phyloP scores from a whole-genome alignment of 2,797 vertebrate genomes.

The Epinephelus malabaricus region DNA sequence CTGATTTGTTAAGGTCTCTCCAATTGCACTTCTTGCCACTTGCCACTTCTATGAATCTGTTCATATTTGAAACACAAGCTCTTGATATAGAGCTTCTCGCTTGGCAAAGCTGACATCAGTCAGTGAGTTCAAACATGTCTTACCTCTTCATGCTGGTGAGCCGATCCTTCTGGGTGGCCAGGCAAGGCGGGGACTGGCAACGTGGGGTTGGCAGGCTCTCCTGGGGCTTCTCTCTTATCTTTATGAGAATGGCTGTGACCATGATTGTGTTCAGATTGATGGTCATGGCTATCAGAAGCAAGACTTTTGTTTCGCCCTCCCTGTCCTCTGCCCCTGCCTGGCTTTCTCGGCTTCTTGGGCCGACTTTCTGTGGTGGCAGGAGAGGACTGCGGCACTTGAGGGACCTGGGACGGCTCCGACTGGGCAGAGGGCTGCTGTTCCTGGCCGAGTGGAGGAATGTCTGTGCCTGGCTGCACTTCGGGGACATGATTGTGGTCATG shows the following conservation, averaged over 20 bases:
- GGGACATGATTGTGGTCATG: constrained; percentile 59
- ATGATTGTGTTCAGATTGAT: background rate
- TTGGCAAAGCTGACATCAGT: background rate
- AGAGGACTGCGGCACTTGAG: constrained; percentile 32
- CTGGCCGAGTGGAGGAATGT: constrained; percentile 73
- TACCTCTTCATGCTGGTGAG: constrained; percentile 92
- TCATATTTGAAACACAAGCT: background rate
- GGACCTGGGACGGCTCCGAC: background rate
- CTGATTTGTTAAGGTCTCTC: background rate
- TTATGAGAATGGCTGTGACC: constrained; percentile 77
- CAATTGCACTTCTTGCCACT: too few relatives aligned
- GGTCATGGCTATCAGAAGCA: background rate
- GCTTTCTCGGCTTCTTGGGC: constrained; percentile 55
- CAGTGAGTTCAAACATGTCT: constrained; percentile 16
- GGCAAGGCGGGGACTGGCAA: constrained; percentile 28
- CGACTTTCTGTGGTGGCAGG: constrained; percentile 66
- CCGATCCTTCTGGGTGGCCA: constrained; percentile 73
- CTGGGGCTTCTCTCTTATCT: constrained; percentile 89
- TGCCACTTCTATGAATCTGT: background rate
- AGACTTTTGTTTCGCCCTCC: constrained; percentile 54
- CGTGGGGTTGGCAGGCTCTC: constrained; percentile 55
- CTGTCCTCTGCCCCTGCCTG: constrained; percentile 45
- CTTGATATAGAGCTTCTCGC: background rate
- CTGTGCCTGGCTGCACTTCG: constrained; percentile 70
- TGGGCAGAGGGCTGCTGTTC: constrained; percentile 61